Percentiles rank a stretch among this genome's conserved stretches.
Evolutionary conservation across 1,140 invertebrate genomes (phyloP).

Genomic region (Zophobas atratus): DNA sequence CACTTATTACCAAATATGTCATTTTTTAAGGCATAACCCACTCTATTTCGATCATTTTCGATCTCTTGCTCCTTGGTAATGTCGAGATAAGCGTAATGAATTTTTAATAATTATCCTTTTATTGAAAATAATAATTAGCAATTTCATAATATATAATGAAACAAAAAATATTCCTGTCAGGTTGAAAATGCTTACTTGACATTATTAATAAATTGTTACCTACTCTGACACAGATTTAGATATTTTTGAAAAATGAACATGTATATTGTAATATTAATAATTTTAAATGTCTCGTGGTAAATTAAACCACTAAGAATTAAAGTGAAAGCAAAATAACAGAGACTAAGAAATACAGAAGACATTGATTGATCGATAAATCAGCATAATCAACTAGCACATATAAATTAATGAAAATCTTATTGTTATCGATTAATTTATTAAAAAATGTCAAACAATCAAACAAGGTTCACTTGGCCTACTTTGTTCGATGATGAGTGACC

Average conservation of each 20-base stretch:
- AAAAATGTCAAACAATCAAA: slow-evolving; percentile 39
- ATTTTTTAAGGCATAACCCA: too few species aligned
- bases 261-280: slow-evolving; percentile 18
- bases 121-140: too few species aligned
- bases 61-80: too few species aligned
- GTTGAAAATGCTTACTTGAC: slow-evolving; percentile 15
- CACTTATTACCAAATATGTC: too few species aligned
- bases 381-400: not conserved
- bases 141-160: too few species aligned
- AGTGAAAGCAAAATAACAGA: slow-evolving; percentile 29
- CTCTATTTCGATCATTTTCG: too few species aligned
- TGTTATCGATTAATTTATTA: slow-evolving; percentile 24
- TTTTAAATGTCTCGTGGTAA: slow-evolving; percentile 17
- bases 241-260: slow-evolving; percentile 18
- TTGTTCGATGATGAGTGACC: slow-evolving; percentile 40
- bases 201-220: slow-evolving; percentile 28
- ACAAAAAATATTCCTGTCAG: not conserved
- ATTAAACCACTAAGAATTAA: slow-evolving; percentile 14
- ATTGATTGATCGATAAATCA: slow-evolving; percentile 22
- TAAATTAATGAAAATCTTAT: slow-evolving; percentile 17
- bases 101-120: too few species aligned
- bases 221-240: slow-evolving; percentile 28
- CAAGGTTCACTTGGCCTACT: slow-evolving; percentile 45
- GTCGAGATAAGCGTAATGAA: too few species aligned
- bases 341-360: not conserved